A percentile compares a stretch with the other conserved stretches of the same genome.
Conservation (phyloP, 2,888 invertebrate species). For the Neria commutata region DNA sequence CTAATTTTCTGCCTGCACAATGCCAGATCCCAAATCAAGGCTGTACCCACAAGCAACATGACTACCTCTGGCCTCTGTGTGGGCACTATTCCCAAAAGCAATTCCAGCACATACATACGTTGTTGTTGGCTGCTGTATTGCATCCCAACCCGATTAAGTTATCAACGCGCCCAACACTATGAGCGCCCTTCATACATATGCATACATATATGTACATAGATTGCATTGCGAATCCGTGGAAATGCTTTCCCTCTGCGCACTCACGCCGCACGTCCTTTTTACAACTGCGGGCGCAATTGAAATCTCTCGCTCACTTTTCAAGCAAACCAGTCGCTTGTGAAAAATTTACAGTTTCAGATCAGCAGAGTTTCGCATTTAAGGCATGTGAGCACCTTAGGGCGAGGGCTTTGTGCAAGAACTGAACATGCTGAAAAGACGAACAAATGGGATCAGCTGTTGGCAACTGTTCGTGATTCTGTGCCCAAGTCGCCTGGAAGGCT, state of each 20-base stretch:
- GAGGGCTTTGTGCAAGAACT: slow-evolving; percentile 28
- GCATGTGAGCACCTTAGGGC: slow-evolving; percentile 36
- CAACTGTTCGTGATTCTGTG: slow-evolving; percentile 32
- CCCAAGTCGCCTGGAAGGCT: not conserved
- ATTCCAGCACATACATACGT: no score
- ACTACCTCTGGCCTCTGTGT: no score
- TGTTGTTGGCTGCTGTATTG: no score
- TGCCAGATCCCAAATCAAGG: not conserved
- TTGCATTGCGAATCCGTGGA: no score
- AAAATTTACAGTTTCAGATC: slow-evolving; percentile 11
- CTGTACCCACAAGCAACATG: not conserved
- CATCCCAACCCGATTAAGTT: slow-evolving; percentile 8
- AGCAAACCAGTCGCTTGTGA: slow-evolving; percentile 4
- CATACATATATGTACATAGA: not conserved
- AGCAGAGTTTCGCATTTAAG: slow-evolving; percentile 5
- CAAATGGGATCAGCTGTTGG: slow-evolving; percentile 16
- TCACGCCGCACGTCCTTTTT: no score
- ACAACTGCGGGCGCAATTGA: slow-evolving; percentile 1
- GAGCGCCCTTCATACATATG: no score
- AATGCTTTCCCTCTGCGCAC: no score
- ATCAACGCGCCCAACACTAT: not conserved
- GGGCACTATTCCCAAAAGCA: slow-evolving; percentile 2
- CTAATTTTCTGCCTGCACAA: not conserved
- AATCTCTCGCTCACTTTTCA: not conserved
- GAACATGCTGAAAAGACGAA: slow-evolving; percentile 1